phyloP scores from a whole-genome alignment of 2,113 vertebrate species.

The Chrysemys picta region DNA sequence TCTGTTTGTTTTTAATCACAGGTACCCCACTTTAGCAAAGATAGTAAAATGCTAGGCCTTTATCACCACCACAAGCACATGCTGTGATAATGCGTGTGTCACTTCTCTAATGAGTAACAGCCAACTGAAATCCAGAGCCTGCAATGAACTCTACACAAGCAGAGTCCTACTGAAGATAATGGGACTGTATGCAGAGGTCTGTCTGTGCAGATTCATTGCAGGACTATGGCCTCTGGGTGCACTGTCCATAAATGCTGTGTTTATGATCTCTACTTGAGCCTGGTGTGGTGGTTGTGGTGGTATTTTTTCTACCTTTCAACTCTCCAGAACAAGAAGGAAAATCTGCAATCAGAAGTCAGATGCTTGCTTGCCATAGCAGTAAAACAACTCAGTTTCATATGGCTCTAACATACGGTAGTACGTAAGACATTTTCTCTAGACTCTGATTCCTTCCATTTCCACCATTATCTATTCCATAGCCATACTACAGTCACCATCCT shows the following conservation, averaged over 20 bases:
- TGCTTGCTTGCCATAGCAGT: neutral
- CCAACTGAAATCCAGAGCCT: rapidly evolving
- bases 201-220: neutral
- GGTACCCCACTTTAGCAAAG: neutral
- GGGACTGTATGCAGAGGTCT: neutral
- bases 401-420: neutral
- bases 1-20: rapidly evolving
- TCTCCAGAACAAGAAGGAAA: neutral
- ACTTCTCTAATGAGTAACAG: neutral
- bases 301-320: neutral
- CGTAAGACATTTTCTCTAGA: neutral
- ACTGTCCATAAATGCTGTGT: neutral
- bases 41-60: neutral
- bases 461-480: neutral
- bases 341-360: neutral
- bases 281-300: neutral
- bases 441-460: neutral
- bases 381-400: neutral
- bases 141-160: neutral
- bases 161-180: rapidly evolving
- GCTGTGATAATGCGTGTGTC: rapidly evolving
- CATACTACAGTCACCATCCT: neutral
- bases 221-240: rapidly evolving
- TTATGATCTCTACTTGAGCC: neutral
- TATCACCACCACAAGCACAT: neutral